phyloP scores from a whole-genome alignment of 64 coral and sea anemone species.

The Catalaphyllia jardinei region DNA sequence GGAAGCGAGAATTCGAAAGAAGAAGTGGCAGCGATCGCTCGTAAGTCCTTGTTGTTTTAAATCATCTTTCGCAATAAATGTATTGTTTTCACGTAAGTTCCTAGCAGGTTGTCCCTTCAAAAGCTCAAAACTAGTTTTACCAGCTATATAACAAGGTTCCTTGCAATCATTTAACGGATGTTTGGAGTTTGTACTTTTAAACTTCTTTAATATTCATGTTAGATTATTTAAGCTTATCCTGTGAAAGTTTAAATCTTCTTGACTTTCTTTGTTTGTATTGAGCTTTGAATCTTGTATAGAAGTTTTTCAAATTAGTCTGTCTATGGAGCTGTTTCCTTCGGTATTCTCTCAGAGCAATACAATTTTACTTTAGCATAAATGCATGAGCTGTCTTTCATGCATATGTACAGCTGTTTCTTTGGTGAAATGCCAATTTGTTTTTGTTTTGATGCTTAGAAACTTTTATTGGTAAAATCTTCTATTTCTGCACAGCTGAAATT shows the following conservation, averaged over 20 bases:
- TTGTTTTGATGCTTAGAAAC: neutral
- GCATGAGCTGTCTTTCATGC: too few relatives aligned
- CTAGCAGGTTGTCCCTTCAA: neutral
- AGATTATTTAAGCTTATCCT: too few relatives aligned
- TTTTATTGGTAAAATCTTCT: neutral
- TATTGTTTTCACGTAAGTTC: neutral
- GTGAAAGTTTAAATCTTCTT: too few relatives aligned
- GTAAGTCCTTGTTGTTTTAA: constrained; percentile 57
- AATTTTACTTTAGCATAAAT: too few relatives aligned
- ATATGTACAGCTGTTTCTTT: neutral
- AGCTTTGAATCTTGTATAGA: too few relatives aligned
- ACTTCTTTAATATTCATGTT: too few relatives aligned
- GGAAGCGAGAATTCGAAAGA: constrained; percentile 93
- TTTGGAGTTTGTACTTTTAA: too few relatives aligned
- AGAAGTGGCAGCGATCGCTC: constrained; percentile 89
- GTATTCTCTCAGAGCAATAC: too few relatives aligned
- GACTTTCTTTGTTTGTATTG: too few relatives aligned
- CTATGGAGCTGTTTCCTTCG: too few relatives aligned
- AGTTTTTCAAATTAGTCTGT: too few relatives aligned
- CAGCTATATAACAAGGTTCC: too few relatives aligned
- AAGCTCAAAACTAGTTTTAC: neutral
- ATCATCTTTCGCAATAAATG: neutral
- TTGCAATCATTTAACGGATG: neutral
- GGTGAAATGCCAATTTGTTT: neutral
- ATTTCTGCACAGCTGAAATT: neutral